Conservation (phyloP, 2,888 invertebrate species). For the Meiosimyza decipiens region DNA sequence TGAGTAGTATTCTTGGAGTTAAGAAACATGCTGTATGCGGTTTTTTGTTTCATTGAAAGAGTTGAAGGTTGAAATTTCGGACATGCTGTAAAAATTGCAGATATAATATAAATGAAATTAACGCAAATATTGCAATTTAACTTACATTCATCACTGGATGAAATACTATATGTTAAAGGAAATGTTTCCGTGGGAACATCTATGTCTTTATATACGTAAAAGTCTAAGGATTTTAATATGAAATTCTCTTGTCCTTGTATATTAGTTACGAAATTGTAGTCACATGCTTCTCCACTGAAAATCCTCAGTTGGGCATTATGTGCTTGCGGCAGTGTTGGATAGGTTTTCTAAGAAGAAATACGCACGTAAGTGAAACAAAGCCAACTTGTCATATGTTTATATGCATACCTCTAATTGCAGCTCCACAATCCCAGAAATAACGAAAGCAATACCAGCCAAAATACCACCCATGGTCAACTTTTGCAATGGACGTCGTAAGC, state of each 20-base stretch:
- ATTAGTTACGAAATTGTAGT: constrained; percentile 52
- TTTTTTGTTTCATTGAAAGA: constrained; percentile 41
- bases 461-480: constrained; percentile 90
- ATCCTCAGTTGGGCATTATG: constrained; percentile 76
- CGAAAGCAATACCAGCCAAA: constrained; percentile 85
- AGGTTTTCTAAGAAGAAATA: constrained; percentile 69
- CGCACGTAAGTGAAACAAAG: constrained; percentile 1
- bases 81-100: constrained; percentile 41
- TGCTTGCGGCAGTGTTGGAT: constrained; percentile 71
- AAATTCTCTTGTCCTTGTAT: constrained; percentile 43
- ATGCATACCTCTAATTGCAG: constrained; percentile 75
- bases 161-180: constrained; percentile 39
- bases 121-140: neutral
- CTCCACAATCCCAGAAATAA: constrained; percentile 89
- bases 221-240: constrained; percentile 44
- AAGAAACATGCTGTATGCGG: constrained; percentile 57
- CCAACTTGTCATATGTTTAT: neutral
- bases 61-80: neutral
- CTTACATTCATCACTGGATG: constrained; percentile 23
- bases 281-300: constrained; percentile 74
- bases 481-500: constrained; percentile 80
- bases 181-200: constrained; percentile 38
- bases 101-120: neutral
- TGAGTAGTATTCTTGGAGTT: constrained; percentile 41
- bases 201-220: constrained; percentile 54